These are phyloP conservation scores for Pipra filicauda DNA, from an alignment of 2,113 vertebrate genomes.

Conservation along the genomic window DNA sequence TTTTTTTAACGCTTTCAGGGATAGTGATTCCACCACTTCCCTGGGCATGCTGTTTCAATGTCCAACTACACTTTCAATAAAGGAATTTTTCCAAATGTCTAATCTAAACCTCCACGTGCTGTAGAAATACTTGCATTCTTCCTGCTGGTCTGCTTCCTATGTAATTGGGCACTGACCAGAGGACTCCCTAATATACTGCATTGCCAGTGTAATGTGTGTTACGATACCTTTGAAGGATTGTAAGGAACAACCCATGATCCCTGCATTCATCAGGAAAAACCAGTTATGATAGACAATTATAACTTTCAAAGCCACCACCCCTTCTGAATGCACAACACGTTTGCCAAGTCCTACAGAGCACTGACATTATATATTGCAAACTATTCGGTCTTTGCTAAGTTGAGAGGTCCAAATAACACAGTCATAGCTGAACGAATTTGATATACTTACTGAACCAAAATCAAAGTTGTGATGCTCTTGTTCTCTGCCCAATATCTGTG, in stretches of 20 bases:
- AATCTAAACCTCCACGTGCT: not conserved
- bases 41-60: not conserved
- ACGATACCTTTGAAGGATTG: not conserved
- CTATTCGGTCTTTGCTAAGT: not conserved
- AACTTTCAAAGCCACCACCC: not conserved
- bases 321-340: not conserved
- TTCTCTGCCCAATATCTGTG: not conserved
- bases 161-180: not conserved
- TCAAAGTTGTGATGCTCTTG: not conserved
- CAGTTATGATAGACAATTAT: not conserved
- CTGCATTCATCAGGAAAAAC: not conserved
- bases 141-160: not conserved
- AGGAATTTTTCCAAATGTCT: not conserved
- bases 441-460: not conserved
- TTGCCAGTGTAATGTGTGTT: fast-evolving
- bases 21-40: not conserved
- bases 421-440: not conserved
- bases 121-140: fast-evolving
- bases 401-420: not conserved
- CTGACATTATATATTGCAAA: not conserved
- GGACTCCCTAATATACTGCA: not conserved
- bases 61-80: not conserved
- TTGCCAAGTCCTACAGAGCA: not conserved
- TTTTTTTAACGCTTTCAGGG: not conserved
- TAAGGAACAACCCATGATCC: not conserved